Base-by-base conservation (phyloP, 2,797 vertebrate genomes). In the Dendrocincla fuliginosa region DNA sequence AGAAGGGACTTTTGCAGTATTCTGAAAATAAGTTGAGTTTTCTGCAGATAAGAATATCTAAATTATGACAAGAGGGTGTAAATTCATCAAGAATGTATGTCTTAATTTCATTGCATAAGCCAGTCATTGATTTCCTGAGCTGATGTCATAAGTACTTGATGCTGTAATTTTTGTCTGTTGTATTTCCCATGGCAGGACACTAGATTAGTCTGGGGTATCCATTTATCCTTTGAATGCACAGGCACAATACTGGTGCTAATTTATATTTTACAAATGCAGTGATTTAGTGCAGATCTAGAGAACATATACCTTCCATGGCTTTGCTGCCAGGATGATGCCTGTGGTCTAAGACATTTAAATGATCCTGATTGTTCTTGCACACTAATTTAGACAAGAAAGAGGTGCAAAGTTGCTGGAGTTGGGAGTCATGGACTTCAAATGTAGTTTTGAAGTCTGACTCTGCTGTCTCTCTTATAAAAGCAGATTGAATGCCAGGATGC, bases 401-500 rank as follows among this genome's bases (percentile, higher is more conserved):
- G 35, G 10, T 65, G 46, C 32, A 9, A 20, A 65, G 46, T 59
- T 68, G 20, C 64, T 86, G 81, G 55, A 83, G 55, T 77, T 35
- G 7, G n/a, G 64, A 90, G 47, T 70, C 42, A 12, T 35, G 35
- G 67, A 37, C 39, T 95, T 94, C 37, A 85, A 84, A 57, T 12
- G 9, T 22, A 55, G 74, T 61, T 92, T 82, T 94, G 87, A 92
- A 30, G 25, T 52, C 71, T 96, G 65, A 67, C 59, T 96, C 44
- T 64, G 20, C 44, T 81, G 68, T 80, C 87, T 85, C n/a, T 13
- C 63, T 85, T 89, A 35, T 83, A 65, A 80, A 95, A 96, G 96
- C 97, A 98, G 96, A 46, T 98, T 75, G 97, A 97, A 88, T 98
- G 97, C 93, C 98, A 98, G 81, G 98, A 99, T 98, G 98, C 98